Percentiles rank a stretch among this genome's conserved stretches.
Evolutionary conservation across 2,113 vertebrate genomes (phyloP).

Genomic region (Antechinus stuartii): DNA sequence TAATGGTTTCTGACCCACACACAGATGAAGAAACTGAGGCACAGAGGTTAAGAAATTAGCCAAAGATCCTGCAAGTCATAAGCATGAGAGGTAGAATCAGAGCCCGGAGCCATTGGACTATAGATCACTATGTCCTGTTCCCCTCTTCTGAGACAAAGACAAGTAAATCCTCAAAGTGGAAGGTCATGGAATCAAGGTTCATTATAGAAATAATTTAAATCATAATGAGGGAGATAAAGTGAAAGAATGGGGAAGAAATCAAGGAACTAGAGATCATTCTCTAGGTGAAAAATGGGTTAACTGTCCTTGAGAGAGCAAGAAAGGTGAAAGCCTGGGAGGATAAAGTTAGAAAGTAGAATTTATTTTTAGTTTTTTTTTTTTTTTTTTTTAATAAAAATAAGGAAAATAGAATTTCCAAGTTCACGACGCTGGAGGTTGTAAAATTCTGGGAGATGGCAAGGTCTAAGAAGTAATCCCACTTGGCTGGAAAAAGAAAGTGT

Average conservation of each 20-base stretch:
- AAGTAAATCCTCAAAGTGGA: neutral
- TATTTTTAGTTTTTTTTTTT: neutral
- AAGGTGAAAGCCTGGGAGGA: neutral
- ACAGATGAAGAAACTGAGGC: neutral
- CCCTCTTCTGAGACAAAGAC: neutral
- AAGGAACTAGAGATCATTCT: neutral
- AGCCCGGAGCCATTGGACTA: neutral
- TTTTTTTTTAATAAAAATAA: neutral
- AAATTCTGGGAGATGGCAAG: neutral
- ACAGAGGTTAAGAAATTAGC: neutral
- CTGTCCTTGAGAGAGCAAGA: neutral
- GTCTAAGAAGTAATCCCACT: neutral
- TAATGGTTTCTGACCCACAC: too few species aligned
- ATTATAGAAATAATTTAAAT: slow-evolving; percentile 27
- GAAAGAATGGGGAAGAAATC: neutral
- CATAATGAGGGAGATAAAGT: slow-evolving; percentile 31
- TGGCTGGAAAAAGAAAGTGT: neutral
- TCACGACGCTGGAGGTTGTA: neutral
- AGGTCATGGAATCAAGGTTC: neutral
- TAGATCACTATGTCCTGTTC: neutral
- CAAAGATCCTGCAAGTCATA: neutral
- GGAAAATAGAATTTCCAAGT: neutral
- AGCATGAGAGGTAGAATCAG: neutral
- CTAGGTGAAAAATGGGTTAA: neutral
- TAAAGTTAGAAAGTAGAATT: neutral